phyloP scores from a whole-genome alignment of 2,113 vertebrate species.

The Cyphomyrus discorhynchus region DNA sequence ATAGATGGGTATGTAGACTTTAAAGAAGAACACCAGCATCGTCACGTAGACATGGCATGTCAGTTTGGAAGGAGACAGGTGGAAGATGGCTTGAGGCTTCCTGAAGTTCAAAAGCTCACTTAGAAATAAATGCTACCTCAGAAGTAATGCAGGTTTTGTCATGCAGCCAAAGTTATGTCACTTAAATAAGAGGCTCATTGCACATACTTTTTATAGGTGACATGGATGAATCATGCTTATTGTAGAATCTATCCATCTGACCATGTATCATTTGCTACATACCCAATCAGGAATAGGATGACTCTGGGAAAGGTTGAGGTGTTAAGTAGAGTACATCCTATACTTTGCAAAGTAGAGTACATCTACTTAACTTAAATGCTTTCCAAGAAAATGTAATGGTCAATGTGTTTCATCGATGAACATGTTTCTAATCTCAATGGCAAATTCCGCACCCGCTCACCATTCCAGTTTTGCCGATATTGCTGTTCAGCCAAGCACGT shows the following conservation, averaged over 20 bases:
- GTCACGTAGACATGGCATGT: neutral
- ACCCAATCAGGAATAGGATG: neutral
- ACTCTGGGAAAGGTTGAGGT: neutral
- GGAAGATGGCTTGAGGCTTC: neutral
- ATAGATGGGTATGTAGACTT: no score
- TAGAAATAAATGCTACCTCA: neutral
- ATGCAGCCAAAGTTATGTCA: neutral
- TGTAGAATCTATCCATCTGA: neutral
- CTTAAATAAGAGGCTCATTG: neutral
- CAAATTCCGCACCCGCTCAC: neutral
- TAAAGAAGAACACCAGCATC: neutral
- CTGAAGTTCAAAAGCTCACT: neutral
- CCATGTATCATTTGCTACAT: no score
- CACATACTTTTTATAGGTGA: neutral
- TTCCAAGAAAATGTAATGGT: neutral
- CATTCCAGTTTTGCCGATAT: neutral
- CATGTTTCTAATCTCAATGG: neutral
- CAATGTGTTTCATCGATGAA: neutral
- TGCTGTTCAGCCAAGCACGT: neutral
- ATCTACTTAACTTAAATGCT: neutral
- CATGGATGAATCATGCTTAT: neutral
- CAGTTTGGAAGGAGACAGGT: neutral
- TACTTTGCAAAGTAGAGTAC: no score
- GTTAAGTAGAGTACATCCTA: neutral
- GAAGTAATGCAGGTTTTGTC: neutral